Evolutionary conservation across 2,888 invertebrate species (phyloP).

Genomic region (Tineola bisselliella): DNA sequence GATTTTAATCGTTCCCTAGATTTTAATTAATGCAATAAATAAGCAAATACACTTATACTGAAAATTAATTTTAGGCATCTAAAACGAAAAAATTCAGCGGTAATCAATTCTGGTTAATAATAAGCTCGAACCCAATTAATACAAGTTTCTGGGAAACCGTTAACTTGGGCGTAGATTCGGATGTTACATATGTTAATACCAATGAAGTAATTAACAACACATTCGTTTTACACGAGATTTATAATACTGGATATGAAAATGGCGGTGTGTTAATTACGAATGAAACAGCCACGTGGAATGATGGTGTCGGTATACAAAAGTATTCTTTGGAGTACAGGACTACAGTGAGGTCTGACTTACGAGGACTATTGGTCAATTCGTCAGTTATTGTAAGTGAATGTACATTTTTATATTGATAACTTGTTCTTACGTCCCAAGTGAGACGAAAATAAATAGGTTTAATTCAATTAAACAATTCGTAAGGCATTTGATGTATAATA

Average conservation of each 20-base stretch:
- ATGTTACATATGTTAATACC: background rate
- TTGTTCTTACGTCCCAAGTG: too few relatives aligned
- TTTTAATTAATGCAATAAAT: too few relatives aligned
- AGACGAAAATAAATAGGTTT: too few relatives aligned
- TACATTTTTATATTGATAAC: too few relatives aligned
- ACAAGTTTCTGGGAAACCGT: background rate
- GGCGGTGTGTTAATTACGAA: background rate
- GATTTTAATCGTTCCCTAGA: too few relatives aligned
- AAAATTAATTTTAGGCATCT: background rate
- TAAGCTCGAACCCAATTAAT: background rate
- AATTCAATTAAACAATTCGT: too few relatives aligned
- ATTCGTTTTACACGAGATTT: background rate
- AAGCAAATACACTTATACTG: too few relatives aligned
- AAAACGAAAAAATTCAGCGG: background rate
- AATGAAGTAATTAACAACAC: background rate
- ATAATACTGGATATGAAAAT: slow-evolving; percentile 11
- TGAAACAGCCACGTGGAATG: background rate
- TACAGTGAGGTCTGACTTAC: background rate
- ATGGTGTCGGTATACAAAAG: background rate
- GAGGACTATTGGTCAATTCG: background rate
- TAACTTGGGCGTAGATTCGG: slow-evolving; percentile 2
- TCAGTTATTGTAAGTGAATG: slow-evolving; percentile 10
- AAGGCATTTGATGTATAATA: background rate
- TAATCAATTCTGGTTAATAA: slow-evolving; percentile 6
- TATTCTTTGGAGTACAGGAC: background rate